Evolutionary conservation across 2,797 vertebrate species (phyloP).

Genomic region (Parauchenoglanis punctatus): DNA sequence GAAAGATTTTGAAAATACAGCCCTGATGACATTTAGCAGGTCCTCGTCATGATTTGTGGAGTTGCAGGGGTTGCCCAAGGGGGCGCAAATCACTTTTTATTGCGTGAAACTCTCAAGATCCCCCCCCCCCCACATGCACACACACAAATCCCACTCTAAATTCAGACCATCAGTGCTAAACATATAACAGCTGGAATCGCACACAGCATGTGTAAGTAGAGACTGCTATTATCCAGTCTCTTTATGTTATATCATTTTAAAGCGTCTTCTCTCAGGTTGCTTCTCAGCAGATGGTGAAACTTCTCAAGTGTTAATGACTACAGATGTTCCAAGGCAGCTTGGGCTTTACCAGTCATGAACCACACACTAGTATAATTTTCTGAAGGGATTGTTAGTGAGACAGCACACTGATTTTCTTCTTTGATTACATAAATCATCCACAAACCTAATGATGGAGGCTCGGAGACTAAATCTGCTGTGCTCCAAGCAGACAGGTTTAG

Average conservation of each 20-base stretch:
- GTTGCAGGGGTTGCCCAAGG: neutral
- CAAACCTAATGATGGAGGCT: neutral
- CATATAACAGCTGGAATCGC: constrained; percentile 9
- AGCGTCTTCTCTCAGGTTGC: constrained; percentile 19
- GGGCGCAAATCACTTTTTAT: constrained; percentile 19
- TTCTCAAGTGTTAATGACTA: constrained; percentile 22
- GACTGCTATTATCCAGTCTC: constrained; percentile 14
- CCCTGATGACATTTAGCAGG: neutral
- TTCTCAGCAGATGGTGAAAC: constrained; percentile 16
- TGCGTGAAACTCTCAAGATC: constrained; percentile 3
- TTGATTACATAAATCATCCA: constrained; percentile 10
- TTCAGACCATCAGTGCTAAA: constrained; percentile 18
- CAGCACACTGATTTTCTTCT: neutral
- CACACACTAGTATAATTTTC: constrained; percentile 1
- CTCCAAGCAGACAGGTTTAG: neutral
- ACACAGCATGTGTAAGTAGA: constrained; percentile 9
- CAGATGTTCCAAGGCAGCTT: constrained; percentile 19
- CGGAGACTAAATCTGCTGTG: neutral
- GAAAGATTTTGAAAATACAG: neutral
- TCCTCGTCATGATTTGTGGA: neutral
- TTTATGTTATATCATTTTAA: constrained; percentile 4
- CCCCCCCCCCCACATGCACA: neutral
- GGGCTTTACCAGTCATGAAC: neutral
- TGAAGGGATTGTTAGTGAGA: neutral
- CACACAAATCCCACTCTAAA: constrained; percentile 17